A percentile compares a stretch with the other conserved stretches of the same genome.
Conservation (phyloP, 2,797 vertebrate species). For the Spea hammondii region DNA sequence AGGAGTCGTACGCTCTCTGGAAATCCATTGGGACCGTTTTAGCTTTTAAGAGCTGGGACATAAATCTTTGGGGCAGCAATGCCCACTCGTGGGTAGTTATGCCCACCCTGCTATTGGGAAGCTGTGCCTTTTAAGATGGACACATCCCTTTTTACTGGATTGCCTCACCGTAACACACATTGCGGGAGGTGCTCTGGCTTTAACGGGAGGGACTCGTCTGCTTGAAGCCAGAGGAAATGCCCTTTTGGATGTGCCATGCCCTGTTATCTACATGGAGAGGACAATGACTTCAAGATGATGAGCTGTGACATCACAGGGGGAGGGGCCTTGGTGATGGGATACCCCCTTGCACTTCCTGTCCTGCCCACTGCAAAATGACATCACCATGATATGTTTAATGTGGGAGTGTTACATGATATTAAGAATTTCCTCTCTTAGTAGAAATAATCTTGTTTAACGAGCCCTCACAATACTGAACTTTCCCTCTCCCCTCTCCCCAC, state of each 20-base stretch:
- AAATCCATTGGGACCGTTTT: constrained; percentile 25
- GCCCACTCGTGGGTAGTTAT: constrained; percentile 2
- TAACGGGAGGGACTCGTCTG: constrained; percentile 2
- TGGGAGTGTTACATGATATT: constrained; percentile 15
- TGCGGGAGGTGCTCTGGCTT: background rate
- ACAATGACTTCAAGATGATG: constrained; percentile 17
- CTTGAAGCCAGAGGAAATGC: constrained; percentile 23
- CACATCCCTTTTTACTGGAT: constrained; percentile 25
- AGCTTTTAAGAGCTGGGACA: constrained; percentile 22
- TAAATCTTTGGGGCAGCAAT: constrained; percentile 6
- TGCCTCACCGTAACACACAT: background rate
- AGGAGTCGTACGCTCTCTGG: constrained; percentile 19
- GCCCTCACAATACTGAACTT: no score
- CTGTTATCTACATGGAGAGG: background rate
- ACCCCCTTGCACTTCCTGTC: background rate
- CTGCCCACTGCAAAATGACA: constrained; percentile 4
- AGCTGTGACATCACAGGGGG: constrained; percentile 33
- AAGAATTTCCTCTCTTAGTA: background rate
- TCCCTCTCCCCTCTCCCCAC: background rate
- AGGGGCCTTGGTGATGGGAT: background rate
- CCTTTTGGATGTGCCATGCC: constrained; percentile 31
- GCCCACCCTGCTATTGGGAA: constrained; percentile 20
- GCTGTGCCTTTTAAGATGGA: constrained; percentile 47
- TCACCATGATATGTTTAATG: background rate
- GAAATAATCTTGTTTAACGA: background rate